A percentile compares a stretch with the other conserved stretches of the same genome.
Conservation (phyloP, 2,888 invertebrate genomes). For the Leucophenga montana region DNA sequence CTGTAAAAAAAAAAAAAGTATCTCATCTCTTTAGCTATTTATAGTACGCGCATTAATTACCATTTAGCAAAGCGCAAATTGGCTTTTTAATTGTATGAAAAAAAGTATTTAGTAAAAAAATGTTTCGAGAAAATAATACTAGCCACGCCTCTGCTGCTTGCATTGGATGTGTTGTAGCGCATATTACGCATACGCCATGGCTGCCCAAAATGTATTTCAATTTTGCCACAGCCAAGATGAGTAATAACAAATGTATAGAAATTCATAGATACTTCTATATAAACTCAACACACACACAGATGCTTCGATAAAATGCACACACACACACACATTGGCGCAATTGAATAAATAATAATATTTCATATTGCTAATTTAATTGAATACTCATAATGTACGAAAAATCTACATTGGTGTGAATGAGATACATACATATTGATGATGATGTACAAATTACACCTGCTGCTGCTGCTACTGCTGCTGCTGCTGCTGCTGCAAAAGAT, state of each 20-base stretch:
- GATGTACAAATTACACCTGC: conserved; percentile 57
- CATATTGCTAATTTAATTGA: conserved; percentile 42
- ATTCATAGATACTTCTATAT: conserved; percentile 3
- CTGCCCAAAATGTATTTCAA: conserved; percentile 8
- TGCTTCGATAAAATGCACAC: too few relatives aligned
- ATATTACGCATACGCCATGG: conserved; percentile 55
- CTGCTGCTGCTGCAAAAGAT: conserved; percentile 44
- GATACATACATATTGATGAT: neutral
- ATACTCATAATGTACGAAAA: conserved; percentile 37
- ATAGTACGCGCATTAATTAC: conserved; percentile 44
- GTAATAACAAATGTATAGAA: conserved; percentile 49
- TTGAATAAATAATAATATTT: conserved; percentile 32
- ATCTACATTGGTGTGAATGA: conserved; percentile 7
- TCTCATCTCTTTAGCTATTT: conserved; percentile 51
- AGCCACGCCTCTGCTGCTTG: conserved; percentile 48
- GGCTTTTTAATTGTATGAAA: conserved; percentile 54
- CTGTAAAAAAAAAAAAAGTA: conserved; percentile 24
- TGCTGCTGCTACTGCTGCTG: too few relatives aligned
- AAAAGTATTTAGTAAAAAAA: too few relatives aligned
- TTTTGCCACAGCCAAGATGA: too few relatives aligned
- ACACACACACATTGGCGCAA: too few relatives aligned
- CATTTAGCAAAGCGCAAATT: conserved; percentile 54
- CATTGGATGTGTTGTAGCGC: too few relatives aligned
- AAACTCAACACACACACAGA: too few relatives aligned
- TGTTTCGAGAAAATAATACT: conserved; percentile 31